Conservation (phyloP, 2,888 invertebrate species). For the Vannuccia rotundouncinata region DNA sequence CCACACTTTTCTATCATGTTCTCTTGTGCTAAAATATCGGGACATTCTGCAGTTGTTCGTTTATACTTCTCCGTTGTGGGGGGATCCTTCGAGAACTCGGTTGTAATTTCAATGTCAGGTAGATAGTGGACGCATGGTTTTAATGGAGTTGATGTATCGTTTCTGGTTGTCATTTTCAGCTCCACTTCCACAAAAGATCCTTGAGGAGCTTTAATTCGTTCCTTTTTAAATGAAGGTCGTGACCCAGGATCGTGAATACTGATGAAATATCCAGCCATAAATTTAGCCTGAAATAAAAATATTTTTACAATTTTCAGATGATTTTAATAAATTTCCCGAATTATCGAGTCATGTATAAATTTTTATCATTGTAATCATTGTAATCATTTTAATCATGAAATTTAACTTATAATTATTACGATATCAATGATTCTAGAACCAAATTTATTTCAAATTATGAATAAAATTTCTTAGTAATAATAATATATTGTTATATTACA, state of each 20-base stretch:
- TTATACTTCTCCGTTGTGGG: not conserved
- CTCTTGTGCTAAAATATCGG: not conserved
- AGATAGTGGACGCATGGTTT: not conserved
- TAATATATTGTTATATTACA: too few relatives aligned
- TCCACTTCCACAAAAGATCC: constrained; percentile 1
- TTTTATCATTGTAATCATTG: too few relatives aligned
- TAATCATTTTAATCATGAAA: too few relatives aligned
- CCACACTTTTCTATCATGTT: not conserved
- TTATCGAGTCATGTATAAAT: too few relatives aligned
- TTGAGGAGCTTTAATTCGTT: not conserved
- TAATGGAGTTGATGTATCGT: not conserved
- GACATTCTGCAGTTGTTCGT: not conserved
- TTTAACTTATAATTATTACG: too few relatives aligned
- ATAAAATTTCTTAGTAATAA: too few relatives aligned
- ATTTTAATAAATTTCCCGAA: too few relatives aligned
- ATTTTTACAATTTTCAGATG: too few relatives aligned
- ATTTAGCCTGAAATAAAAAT: not conserved
- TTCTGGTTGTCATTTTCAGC: not conserved
- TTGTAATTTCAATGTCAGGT: not conserved
- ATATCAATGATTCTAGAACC: too few relatives aligned
- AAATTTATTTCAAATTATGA: too few relatives aligned
- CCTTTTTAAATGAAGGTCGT: not conserved
- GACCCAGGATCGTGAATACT: not conserved
- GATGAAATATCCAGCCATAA: not conserved
- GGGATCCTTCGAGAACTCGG: not conserved